Evolutionary conservation across 2,113 vertebrate species (phyloP).

Genomic region (Dolichallabes microphthalmus): DNA sequence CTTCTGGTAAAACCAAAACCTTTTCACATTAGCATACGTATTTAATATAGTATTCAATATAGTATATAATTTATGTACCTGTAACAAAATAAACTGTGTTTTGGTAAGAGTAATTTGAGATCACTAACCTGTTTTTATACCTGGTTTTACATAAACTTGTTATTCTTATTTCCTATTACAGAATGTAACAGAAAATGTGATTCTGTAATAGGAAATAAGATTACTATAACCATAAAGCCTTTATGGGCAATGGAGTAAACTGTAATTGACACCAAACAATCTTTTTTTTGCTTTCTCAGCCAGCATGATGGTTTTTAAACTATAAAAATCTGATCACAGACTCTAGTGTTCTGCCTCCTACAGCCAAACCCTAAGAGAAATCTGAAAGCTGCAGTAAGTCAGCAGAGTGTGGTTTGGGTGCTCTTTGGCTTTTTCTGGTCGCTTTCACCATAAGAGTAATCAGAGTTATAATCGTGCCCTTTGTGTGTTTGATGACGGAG

Average conservation of each 20-base stretch:
- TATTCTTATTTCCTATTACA: slow-evolving; percentile 39
- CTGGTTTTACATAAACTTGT: slow-evolving; percentile 33
- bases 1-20: background rate
- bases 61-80: background rate
- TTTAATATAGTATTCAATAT: too few species aligned
- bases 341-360: background rate
- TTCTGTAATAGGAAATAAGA: too few species aligned
- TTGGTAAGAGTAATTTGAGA: background rate
- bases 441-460: slow-evolving; percentile 38
- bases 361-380: background rate
- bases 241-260: slow-evolving; percentile 30
- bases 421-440: slow-evolving; percentile 26
- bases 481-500: slow-evolving; percentile 43
- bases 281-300: background rate
- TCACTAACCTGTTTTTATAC: background rate
- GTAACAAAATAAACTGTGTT: background rate
- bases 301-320: background rate
- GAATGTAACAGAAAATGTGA: background rate
- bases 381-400: background rate
- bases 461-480: slow-evolving; percentile 29
- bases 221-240: slow-evolving; percentile 13
- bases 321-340: slow-evolving; percentile 2
- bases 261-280: slow-evolving; percentile 12
- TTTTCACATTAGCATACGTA: background rate
- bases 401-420: background rate